Percentiles rank a stretch among this genome's conserved stretches.
phyloP scores from a whole-genome alignment of 2,888 invertebrate species.

The Cordylochernes scorpioides region DNA sequence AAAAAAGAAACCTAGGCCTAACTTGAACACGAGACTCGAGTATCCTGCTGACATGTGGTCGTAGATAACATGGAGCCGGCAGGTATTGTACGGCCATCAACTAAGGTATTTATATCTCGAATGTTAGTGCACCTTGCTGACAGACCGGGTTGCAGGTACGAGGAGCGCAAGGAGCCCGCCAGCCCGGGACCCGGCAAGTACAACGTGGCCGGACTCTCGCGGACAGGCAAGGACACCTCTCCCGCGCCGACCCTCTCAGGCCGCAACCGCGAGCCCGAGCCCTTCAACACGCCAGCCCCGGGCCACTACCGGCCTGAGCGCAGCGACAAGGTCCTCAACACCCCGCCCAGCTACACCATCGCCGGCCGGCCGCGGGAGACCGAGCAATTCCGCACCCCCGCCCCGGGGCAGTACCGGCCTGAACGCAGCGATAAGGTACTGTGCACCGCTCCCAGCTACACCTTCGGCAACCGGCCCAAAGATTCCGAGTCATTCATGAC shows the following conservation, averaged over 20 bases:
- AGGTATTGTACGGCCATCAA: too few species aligned
- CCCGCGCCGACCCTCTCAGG: conserved; percentile 53
- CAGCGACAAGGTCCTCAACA: conserved; percentile 1
- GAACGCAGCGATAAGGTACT: conserved; percentile 3
- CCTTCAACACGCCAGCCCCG: conserved; percentile 36
- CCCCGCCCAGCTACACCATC: neutral
- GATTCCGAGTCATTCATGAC: conserved; percentile 6
- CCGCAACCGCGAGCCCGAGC: conserved; percentile 38
- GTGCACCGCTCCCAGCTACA: conserved; percentile 36
- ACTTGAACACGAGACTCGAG: too few species aligned
- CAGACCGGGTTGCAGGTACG: conserved; percentile 25
- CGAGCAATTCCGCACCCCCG: conserved; percentile 31
- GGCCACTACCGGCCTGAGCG: conserved; percentile 35
- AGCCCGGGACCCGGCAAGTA: conserved; percentile 77
- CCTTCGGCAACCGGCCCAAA: conserved; percentile 35
- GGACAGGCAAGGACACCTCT: conserved; percentile 48
- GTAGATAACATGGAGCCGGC: too few species aligned
- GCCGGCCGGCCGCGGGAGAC: conserved; percentile 33
- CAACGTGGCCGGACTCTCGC: conserved; percentile 53
- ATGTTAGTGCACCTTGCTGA: too few species aligned
- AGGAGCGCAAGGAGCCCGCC: conserved; percentile 28
- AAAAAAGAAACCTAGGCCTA: too few species aligned
- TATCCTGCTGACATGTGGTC: too few species aligned
- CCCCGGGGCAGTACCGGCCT: conserved; percentile 65
- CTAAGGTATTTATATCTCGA: too few species aligned